Evolutionary conservation across 2,888 invertebrate species (phyloP).

Genomic region (Zaprionus obscuricornis): DNA sequence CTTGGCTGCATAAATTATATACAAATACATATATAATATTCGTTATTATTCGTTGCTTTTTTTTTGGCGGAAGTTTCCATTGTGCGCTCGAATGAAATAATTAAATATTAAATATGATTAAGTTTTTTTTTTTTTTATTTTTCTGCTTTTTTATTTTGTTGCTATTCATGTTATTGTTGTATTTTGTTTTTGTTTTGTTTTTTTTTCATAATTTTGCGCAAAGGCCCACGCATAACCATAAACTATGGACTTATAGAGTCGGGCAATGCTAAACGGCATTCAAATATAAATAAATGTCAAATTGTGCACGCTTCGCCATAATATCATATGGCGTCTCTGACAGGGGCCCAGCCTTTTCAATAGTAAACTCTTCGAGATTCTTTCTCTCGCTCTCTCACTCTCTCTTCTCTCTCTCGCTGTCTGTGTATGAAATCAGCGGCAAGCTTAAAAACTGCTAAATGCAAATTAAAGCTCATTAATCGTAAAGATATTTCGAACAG

Average conservation of each 20-base stretch:
- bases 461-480: constrained; percentile 77
- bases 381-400: not conserved
- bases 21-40: constrained; percentile 8
- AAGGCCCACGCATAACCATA: constrained; percentile 66
- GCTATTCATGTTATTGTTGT: constrained; percentile 1
- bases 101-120: constrained; percentile 76
- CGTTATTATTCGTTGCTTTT: constrained; percentile 34
- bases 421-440: constrained; percentile 8
- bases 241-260: constrained; percentile 62
- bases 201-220: constrained; percentile 2
- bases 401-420: not conserved
- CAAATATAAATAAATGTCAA: constrained; percentile 75
- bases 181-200: constrained; percentile 6
- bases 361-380: constrained; percentile 17
- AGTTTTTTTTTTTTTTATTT: constrained; percentile 16
- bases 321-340: constrained; percentile 48
- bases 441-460: constrained; percentile 60
- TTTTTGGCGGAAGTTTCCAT: constrained; percentile 64
- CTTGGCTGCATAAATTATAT: constrained; percentile 28
- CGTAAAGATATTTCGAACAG: constrained; percentile 67
- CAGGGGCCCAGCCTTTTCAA: constrained; percentile 23
- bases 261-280: constrained; percentile 71
- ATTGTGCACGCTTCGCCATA: constrained; percentile 73
- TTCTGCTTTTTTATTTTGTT: constrained; percentile 8
- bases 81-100: constrained; percentile 70